phyloP scores from a whole-genome alignment of 2,888 invertebrate species.

The Lochmaea crataegi region DNA sequence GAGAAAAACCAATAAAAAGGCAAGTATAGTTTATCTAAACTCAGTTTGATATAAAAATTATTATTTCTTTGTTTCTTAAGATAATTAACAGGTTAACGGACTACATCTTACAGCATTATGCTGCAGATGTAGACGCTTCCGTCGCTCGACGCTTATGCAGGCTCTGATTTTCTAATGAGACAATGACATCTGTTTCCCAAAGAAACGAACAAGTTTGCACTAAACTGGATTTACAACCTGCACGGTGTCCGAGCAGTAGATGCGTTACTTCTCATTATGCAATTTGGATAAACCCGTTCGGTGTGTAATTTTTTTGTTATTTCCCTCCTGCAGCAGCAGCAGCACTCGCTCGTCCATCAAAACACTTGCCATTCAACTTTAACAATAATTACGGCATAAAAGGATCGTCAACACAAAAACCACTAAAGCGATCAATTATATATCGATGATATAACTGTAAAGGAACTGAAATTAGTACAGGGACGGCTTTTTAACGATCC shows the following conservation, averaged over 20 bases:
- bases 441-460: conserved; percentile 34
- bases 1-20: not conserved
- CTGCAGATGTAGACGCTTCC: not conserved
- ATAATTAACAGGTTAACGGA: not conserved
- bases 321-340: conserved; percentile 10
- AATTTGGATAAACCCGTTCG: conserved; percentile 29
- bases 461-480: conserved; percentile 25
- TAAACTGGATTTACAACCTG: conserved; percentile 27
- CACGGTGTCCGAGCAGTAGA: not conserved
- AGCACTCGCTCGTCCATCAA: conserved; percentile 27
- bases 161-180: conserved; percentile 2
- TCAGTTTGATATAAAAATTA: not conserved
- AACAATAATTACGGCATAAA: conserved; percentile 23
- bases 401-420: conserved; percentile 34
- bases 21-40: not conserved
- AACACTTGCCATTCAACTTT: conserved; percentile 35
- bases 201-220: not conserved
- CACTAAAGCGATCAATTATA: conserved; percentile 32
- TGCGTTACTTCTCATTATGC: conserved; percentile 26
- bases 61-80: not conserved
- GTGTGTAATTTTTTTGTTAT: conserved; percentile 8
- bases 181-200: conserved; percentile 7
- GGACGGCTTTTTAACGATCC: not conserved
- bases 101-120: not conserved
- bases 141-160: not conserved